These are phyloP conservation scores for Leptinotarsa texana DNA, from an alignment of 1,140 invertebrate species.

Conservation along the genomic window DNA sequence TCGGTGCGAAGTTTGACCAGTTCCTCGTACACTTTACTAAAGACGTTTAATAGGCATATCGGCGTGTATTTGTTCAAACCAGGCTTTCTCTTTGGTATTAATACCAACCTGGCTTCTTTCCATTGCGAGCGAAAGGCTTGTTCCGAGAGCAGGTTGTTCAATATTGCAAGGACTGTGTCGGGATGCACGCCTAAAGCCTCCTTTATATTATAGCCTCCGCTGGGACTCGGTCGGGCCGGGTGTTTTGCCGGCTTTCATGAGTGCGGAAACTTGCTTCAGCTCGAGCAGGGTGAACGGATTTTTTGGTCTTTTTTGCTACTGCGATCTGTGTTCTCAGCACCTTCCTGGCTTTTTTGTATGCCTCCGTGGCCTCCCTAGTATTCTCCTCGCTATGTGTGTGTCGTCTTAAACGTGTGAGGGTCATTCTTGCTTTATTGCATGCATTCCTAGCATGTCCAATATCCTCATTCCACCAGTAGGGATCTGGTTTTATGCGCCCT, in stretches of 20 bases:
- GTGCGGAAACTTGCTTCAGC: neutral
- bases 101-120: neutral
- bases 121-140: neutral
- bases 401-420: neutral
- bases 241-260: conserved; percentile 15
- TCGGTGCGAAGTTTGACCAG: neutral
- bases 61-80: neutral
- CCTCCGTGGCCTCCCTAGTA: neutral
- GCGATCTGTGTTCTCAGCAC: neutral
- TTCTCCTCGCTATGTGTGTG: neutral
- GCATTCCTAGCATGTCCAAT: neutral
- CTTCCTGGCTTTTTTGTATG: neutral
- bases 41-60: neutral
- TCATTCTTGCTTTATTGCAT: neutral
- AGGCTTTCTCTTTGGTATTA: neutral
- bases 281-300: conserved; percentile 1
- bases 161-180: neutral
- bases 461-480: conserved; percentile 1
- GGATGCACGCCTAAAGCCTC: neutral
- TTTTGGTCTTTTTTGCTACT: neutral
- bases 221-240: conserved; percentile 28
- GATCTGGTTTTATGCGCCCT: neutral
- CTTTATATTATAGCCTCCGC: neutral
- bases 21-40: neutral
- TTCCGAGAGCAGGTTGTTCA: neutral